Evolutionary conservation across 1,140 invertebrate species (phyloP).

Genomic region (Drosophila pseudoananassae): DNA sequence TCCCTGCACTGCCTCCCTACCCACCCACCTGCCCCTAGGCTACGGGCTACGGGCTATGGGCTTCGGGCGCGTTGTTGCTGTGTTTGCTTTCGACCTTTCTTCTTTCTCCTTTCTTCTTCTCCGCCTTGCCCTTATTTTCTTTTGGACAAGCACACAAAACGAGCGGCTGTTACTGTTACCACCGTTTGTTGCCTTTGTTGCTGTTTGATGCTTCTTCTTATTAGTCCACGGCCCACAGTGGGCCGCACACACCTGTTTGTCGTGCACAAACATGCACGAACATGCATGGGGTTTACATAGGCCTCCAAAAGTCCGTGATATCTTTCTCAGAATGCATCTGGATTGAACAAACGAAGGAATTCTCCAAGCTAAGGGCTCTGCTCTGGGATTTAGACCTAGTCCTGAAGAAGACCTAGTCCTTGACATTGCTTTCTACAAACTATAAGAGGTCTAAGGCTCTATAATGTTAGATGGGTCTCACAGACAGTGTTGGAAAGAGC

Average conservation of each 20-base stretch:
- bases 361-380: background rate
- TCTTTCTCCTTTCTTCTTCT: slow-evolving; percentile 64
- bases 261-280: slow-evolving; percentile 9
- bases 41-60: too few species aligned
- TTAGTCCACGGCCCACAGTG: slow-evolving; percentile 21
- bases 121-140: slow-evolving; percentile 74
- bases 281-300: background rate
- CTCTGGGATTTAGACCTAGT: too few species aligned
- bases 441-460: too few species aligned
- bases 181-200: slow-evolving; percentile 28
- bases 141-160: slow-evolving; percentile 53
- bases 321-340: background rate
- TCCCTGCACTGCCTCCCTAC: slow-evolving; percentile 29
- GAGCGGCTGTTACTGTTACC: slow-evolving; percentile 65
- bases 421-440: too few species aligned
- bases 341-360: background rate
- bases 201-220: slow-evolving; percentile 7
- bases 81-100: slow-evolving; percentile 79
- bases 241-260: slow-evolving; percentile 35
- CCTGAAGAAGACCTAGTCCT: too few species aligned
- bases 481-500: too few species aligned
- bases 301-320: background rate
- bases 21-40: background rate
- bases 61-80: slow-evolving; percentile 26
- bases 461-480: background rate